Percentiles rank a stretch among this genome's conserved stretches.
Evolutionary conservation across 2,797 vertebrate genomes (phyloP).

Genomic region (Eulemur mongoz): DNA sequence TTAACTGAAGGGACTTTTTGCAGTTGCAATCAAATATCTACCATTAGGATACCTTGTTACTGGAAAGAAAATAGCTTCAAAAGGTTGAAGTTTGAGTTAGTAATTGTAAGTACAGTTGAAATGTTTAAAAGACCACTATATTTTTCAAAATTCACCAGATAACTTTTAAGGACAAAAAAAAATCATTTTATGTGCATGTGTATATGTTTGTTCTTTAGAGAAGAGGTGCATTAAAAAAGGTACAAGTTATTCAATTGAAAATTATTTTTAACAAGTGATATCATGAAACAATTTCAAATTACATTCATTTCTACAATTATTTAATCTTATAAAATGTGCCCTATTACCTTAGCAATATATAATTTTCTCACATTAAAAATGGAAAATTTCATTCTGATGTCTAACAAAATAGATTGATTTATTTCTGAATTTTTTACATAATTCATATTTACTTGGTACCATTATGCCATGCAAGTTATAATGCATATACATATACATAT

Average conservation of each 20-base stretch:
- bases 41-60: neutral
- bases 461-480: neutral
- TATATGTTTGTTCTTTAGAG: neutral
- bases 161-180: neutral
- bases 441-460: neutral
- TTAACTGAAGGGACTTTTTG: neutral
- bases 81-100: neutral
- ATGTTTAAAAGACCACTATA: neutral
- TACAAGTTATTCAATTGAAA: neutral
- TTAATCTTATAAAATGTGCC: too few relatives aligned
- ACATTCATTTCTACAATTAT: too few relatives aligned
- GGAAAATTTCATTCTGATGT: neutral
- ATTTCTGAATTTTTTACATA: neutral
- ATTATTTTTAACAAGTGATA: neutral
- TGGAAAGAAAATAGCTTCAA: neutral
- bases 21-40: neutral
- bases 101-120: neutral
- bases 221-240: neutral
- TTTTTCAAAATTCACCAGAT: neutral
- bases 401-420: neutral
- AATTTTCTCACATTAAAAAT: too few relatives aligned
- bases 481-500: too few relatives aligned
- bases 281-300: neutral
- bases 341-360: too few relatives aligned
- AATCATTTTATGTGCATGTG: neutral